Evolutionary conservation across 2,113 vertebrate genomes (phyloP).

Genomic region (Thryonomys swinderianus): DNA sequence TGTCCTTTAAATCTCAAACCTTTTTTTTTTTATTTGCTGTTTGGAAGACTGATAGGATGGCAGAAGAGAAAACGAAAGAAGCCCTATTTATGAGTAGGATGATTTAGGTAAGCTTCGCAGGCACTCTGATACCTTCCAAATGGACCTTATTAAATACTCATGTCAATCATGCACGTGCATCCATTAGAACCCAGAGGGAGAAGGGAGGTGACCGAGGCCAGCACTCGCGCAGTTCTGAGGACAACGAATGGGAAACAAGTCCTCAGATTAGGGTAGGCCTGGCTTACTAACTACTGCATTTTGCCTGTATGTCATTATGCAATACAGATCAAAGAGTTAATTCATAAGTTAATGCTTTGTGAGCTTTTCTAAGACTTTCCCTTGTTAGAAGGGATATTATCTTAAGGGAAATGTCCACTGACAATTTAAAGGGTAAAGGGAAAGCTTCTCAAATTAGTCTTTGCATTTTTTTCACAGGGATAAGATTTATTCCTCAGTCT

Average conservation of each 20-base stretch:
- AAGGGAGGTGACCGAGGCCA: neutral
- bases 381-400: neutral
- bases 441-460: neutral
- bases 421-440: neutral
- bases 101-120: constrained; percentile 74
- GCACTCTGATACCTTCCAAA: constrained; percentile 65
- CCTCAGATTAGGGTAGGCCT: neutral
- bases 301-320: neutral
- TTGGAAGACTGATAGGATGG: neutral
- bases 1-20: constrained; percentile 82
- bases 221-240: neutral
- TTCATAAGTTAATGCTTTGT: neutral
- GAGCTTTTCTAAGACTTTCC: neutral
- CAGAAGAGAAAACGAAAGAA: constrained; percentile 49
- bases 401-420: neutral
- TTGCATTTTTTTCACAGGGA: neutral
- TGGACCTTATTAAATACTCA: constrained; percentile 47
- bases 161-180: constrained; percentile 41
- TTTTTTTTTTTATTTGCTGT: constrained; percentile 16
- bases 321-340: neutral
- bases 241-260: neutral
- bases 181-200: constrained; percentile 19
- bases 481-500: neutral
- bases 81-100: constrained; percentile 40
- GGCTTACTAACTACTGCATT: neutral